Evolutionary conservation across 2,113 vertebrate species (phyloP), one percentile per base, ranked within the genome.

Genomic region (Lophura nycthemera): DNA sequence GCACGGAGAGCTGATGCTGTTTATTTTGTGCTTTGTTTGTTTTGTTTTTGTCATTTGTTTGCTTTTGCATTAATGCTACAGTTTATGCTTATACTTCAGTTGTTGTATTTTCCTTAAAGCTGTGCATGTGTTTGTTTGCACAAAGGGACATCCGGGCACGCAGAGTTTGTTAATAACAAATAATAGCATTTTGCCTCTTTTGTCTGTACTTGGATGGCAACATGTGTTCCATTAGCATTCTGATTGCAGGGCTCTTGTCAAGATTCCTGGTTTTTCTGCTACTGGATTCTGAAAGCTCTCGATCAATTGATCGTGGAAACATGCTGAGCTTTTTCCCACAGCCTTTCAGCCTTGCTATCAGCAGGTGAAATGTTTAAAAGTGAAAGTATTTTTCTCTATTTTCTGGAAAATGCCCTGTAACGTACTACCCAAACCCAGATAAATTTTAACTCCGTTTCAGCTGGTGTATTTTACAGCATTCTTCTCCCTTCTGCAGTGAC

Each of bases 251-350:
- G 66, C 42, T 93, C 36, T 76, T 90, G 67, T 91, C 50, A 61
- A 47, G 60, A 84, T 71, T 67, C 56, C 76, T 79, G 70, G 0
- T 50, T 29, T 2, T 83, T 82, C 91, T 84, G 79, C 64, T 78
- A 40, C 59, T 86, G 91, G 59, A 76, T 64, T 78, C 87, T 87
- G 84, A 91, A 93, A 88, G 38, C 80, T 65, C 65, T 92, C 92
- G 67, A 83, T 95, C 80, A 78, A 45, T 74, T 82, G 54, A 65
- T 88, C 54, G 75, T 63, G 64, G 56, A 77, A 89, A 71, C 8
- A 2, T 83, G 45, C 79, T 66, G 63, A 92, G 78, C 17, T 94
- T 92, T 70, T 84, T 45, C 43, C 65, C 24, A 6, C 87, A 77
- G 45, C 64, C 43, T 80, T 77, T 81, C 45, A 15, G 19, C 52